Evolutionary conservation across 2,888 invertebrate species (phyloP).

Genomic region (Hirtodrosophila histrioides): DNA sequence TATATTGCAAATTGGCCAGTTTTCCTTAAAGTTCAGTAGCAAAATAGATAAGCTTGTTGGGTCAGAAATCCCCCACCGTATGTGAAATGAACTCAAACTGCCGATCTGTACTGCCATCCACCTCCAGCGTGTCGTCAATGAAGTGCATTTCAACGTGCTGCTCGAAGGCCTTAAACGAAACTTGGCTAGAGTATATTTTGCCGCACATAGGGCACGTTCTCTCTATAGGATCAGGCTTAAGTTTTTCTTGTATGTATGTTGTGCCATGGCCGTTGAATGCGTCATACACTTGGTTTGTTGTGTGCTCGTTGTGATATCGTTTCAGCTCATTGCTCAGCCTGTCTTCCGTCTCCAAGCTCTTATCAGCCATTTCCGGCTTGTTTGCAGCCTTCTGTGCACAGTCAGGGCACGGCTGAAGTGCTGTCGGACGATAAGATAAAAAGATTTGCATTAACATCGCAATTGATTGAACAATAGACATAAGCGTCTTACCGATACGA

Average conservation of each 20-base stretch:
- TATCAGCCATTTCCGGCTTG: conserved; percentile 84
- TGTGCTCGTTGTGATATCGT: conserved; percentile 29
- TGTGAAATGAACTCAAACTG: conserved; percentile 86
- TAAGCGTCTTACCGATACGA: conserved; percentile 81
- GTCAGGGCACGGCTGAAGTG: conserved; percentile 76
- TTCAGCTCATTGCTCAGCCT: conserved; percentile 64
- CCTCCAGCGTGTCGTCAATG: conserved; percentile 85
- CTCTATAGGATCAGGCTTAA: conserved; percentile 79
- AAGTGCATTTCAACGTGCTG: conserved; percentile 92
- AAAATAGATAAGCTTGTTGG: conserved; percentile 79
- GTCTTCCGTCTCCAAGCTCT: conserved; percentile 83
- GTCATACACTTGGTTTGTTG: conserved; percentile 18
- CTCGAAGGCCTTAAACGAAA: conserved; percentile 88
- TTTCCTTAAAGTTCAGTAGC: conserved; percentile 76
- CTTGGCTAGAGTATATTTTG: conserved; percentile 86
- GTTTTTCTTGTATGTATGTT: conserved; percentile 78
- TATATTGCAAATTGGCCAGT: background rate
- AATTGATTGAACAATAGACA: background rate
- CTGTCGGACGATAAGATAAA: conserved; percentile 41
- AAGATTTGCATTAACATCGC: too few relatives aligned
- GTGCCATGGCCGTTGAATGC: conserved; percentile 32
- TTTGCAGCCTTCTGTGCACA: conserved; percentile 75
- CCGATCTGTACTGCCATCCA: conserved; percentile 85
- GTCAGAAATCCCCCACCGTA: conserved; percentile 84
- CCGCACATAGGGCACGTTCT: conserved; percentile 92